Conservation (phyloP, 2,888 invertebrate genomes). For the Dascillus cervinus region DNA sequence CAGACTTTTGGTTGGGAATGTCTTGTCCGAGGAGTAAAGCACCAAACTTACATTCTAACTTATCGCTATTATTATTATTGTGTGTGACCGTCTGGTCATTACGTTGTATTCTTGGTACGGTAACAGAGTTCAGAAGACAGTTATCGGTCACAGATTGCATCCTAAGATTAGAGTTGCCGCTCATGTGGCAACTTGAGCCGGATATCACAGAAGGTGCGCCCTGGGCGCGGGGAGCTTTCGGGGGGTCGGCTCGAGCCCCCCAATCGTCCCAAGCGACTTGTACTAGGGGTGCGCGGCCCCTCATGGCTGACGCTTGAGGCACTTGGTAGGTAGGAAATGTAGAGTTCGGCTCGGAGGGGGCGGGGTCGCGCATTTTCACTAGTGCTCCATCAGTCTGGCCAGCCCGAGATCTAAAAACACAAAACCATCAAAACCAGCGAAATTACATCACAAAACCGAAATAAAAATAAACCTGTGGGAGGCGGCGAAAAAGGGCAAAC, state of each 20-base stretch:
- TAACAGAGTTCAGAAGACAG: slow-evolving; percentile 59
- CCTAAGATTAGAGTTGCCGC: slow-evolving; percentile 62
- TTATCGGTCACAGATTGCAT: slow-evolving; percentile 66
- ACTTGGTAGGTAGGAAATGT: slow-evolving; percentile 47
- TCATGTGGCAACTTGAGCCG: slow-evolving; percentile 52
- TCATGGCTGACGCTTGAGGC: slow-evolving; percentile 46
- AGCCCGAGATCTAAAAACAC: slow-evolving; percentile 43
- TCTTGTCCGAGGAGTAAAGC: slow-evolving; percentile 44
- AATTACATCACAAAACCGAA: too few relatives aligned
- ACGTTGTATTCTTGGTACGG: slow-evolving; percentile 48
- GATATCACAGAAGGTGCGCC: slow-evolving; percentile 52
- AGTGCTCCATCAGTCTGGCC: slow-evolving; percentile 48
- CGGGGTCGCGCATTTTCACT: slow-evolving; percentile 44
- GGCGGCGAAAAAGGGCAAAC: too few relatives aligned
- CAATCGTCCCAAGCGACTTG: slow-evolving; percentile 39
- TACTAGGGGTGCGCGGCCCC: slow-evolving; percentile 41
- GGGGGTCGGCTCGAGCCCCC: slow-evolving; percentile 62
- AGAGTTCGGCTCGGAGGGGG: slow-evolving; percentile 45
- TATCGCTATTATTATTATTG: slow-evolving; percentile 42
- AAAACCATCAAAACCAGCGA: too few relatives aligned
- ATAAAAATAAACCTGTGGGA: too few relatives aligned
- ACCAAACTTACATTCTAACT: slow-evolving; percentile 42
- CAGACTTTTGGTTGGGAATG: slow-evolving; percentile 47
- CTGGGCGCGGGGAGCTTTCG: slow-evolving; percentile 50
- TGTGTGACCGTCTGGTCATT: slow-evolving; percentile 50